Evolutionary conservation across 2,888 invertebrate genomes (phyloP), one percentile per base, ranked within the genome.

Genomic region (Phrixothrix hirtus): DNA sequence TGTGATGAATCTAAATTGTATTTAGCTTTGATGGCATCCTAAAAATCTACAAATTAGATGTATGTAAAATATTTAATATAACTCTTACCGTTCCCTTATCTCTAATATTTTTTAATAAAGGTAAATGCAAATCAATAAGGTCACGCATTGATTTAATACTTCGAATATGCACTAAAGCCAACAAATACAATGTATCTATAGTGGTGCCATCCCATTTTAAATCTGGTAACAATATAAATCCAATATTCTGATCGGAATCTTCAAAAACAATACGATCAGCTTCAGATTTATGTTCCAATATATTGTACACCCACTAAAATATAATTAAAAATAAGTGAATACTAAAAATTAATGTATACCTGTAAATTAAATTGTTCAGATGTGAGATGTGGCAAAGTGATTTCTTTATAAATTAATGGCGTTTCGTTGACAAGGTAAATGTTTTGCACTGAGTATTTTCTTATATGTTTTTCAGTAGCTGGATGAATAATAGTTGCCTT

Each of bases 271-370:
- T 87, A 57, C 93, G 83, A 14, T 98, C 96, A 1, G 81, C 78
- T 78, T 99, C 99, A 35, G 88, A 85, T 72, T 90, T 92, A 67
- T 94, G 93, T 46, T 94, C 90, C 42, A 99, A 75, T 56, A 99
- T 94, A 74, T 99, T 99, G 74, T 92, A 90, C 0, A 98, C 90
- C 99, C 99, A 99, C 92, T 96, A 77, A 12, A 84, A 83, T 17
- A 34, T 34, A 37, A 35, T 29, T 16, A 25, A 26, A 7, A 21
- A 21, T 21, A 21, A 7, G n/a, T 5, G 4, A 15, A 21, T 12
- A 42, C 10, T 30, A n/a, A 12, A 30, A 12, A 50, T 10, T 21
- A 39, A 34, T 12, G 25, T n/a, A 63, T 76, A 93, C 94, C 83
- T 92, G 85, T 47, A 93, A 77, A 67, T 86, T 86, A 63, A 94